Evolutionary conservation across 2,888 invertebrate species (phyloP), one percentile per base, ranked within the genome.

Genomic region (Oithona nana): DNA sequence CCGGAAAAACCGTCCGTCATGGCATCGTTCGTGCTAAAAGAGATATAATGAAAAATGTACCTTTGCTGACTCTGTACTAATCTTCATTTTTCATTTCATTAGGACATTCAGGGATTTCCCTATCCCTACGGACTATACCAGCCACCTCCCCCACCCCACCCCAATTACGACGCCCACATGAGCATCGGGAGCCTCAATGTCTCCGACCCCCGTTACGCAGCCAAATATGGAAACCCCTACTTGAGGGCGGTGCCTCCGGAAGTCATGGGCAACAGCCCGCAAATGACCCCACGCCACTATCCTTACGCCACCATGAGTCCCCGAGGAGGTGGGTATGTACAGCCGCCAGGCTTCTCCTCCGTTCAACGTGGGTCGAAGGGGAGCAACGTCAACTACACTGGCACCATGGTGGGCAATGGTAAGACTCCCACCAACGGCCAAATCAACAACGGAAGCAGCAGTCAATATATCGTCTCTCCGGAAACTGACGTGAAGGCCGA

Each of bases 171-270:
- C 28, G 24, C 49, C 8, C 48, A 26, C 50, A 3, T 59, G 22
- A 50, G 49, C 49, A 24, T 20, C 22, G 22, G 50, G 3, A 50
- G 59, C 28, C 49, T 59, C 48, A 59, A 59, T 29, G 59, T 59
- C 13, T 26, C 88, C 31, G 89, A 89, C 73, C 87, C 88, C 1
- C 77, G 88, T 66, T 90, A 85, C 72, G 87, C 87, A 59, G 89
- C 90, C 48, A 84, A 86, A 4, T 90, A 90, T 70, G 74, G 73
- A 64, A 90, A 90, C 74, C 89, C 89, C 1, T 89, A 89, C 73
- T 76, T 88, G 66, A 78, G 88, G 70, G 81, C 81, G 65, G 69
- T 70, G 56, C 81, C 80, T 57, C 80, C 78, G 20, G 22, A 48
- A 16, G 22, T 48, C 24, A 24, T 26, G 20, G 28, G n/a, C 2